Evolutionary conservation across 1,140 invertebrate genomes (phyloP), one percentile per base, ranked within the genome.

Genomic region (Bombus superbus): DNA sequence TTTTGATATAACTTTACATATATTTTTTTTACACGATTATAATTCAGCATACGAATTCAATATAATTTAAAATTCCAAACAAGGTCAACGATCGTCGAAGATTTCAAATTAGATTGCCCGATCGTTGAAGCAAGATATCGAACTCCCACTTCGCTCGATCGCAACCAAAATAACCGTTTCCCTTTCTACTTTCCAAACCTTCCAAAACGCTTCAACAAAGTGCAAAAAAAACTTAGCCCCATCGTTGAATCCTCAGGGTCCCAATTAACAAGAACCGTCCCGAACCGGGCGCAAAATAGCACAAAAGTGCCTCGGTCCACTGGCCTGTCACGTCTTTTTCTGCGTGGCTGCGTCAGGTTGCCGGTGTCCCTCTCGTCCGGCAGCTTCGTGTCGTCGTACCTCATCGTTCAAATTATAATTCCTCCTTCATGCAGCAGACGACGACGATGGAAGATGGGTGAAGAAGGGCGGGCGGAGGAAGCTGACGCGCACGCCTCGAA

Each of bases 401-500:
- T 92, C 86, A 71, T 91, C 85, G 85, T 85, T 88, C 87, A 81
- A 91, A 93, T 93, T 93, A 93, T 91, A 93, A 94, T 94, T 90
- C 90, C 89, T 88, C 40, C 72, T 47, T 35, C 28, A 35, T 42
- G 44, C 15, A 32, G 13, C 28, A 28, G 38, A 64, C 75, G n/a
- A 59, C 22, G 10, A 32, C 15, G 40, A 32, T 32, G 25, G n/a
- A 15, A 66, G 64, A 66, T 32, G 64, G 15, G 13, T 3, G 2
- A 66, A 66, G 13, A 18, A 73, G 42, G 32, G n/a, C 28, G 64
- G n/a, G 28, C 25, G 38, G 11, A 15, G 53, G 40, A 64, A 35
- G n/a, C 5, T 2, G 40, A 53, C 38, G 28, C 35, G 35, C 28
- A 35, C 53, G 71, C 68, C 68, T 72, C 57, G 68, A 22, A 64